A percentile compares a stretch with the other conserved stretches of the same genome.
Conservation (phyloP, 2,888 invertebrate species). For the Hyposoter dolosus region DNA sequence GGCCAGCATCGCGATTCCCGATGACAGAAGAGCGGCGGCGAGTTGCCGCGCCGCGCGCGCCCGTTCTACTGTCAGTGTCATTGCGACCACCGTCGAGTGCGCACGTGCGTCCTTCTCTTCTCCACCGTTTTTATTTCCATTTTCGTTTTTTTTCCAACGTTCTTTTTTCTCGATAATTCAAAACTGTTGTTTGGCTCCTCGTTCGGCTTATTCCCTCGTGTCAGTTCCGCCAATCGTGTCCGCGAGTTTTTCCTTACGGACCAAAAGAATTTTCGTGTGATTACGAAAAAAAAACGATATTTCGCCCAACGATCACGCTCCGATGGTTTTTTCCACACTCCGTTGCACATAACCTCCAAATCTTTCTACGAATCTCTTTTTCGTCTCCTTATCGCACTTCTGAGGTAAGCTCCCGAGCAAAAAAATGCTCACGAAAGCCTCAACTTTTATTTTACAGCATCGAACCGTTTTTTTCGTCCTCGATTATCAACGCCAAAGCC, state of each 20-base stretch:
- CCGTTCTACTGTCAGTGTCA: conserved; percentile 82
- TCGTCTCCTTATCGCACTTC: not conserved
- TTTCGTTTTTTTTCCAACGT: not conserved
- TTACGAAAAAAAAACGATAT: not conserved
- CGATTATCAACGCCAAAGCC: not conserved
- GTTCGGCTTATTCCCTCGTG: not conserved
- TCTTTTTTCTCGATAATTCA: not conserved
- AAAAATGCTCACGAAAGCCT: not conserved
- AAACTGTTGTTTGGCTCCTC: not conserved
- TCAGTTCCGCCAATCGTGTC: not conserved
- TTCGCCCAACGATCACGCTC: not conserved
- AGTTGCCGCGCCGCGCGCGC: conserved; percentile 19
- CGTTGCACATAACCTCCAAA: not conserved
- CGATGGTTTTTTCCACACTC: not conserved
- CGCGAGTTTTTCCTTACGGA: not conserved
- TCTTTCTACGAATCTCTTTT: too few species aligned
- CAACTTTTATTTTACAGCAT: not conserved
- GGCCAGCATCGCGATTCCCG: conserved; percentile 75
- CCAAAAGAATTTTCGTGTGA: not conserved
- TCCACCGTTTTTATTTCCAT: not conserved
- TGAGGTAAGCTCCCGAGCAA: not conserved
- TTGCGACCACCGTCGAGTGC: conserved; percentile 75
- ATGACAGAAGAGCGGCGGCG: conserved; percentile 78
- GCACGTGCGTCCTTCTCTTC: conserved; percentile 21
- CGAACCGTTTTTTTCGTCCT: not conserved